These are phyloP conservation scores for Aspidiotus destructor DNA, from an alignment of 2,888 invertebrate genomes.

Conservation along the genomic window DNA sequence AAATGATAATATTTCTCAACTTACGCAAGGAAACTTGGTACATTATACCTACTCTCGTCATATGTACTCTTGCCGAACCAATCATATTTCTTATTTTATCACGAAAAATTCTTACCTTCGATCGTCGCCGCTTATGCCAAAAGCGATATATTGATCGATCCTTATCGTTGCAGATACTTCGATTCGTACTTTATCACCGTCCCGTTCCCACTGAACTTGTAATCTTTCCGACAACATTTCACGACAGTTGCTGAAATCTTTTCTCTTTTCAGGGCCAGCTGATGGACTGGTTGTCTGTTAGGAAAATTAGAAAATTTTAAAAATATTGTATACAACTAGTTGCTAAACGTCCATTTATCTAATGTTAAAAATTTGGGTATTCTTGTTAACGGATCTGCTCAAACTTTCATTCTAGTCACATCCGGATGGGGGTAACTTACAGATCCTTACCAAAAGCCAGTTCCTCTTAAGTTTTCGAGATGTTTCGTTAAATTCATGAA, in stretches of 20 bases:
- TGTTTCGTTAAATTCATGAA: too few relatives aligned
- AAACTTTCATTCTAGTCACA: too few relatives aligned
- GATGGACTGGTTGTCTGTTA: constrained; percentile 69
- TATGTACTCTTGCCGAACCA: too few relatives aligned
- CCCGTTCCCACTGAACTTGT: constrained; percentile 77
- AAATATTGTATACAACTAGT: background rate
- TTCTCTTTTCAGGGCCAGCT: constrained; percentile 49
- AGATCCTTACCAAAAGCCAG: too few relatives aligned
- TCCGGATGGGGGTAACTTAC: too few relatives aligned
- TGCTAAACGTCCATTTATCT: background rate
- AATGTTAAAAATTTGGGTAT: too few relatives aligned
- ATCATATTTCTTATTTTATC: too few relatives aligned
- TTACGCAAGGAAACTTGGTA: too few relatives aligned
- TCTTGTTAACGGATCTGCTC: too few relatives aligned
- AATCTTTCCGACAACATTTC: constrained; percentile 71
- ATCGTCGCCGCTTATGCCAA: constrained; percentile 66
- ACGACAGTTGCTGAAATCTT: constrained; percentile 62
- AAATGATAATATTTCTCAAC: too few relatives aligned
- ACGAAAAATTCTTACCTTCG: constrained; percentile 23
- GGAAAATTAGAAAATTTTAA: background rate
- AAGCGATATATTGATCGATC: constrained; percentile 79
- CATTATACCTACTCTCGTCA: too few relatives aligned
- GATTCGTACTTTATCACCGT: constrained; percentile 61
- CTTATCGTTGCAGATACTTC: constrained; percentile 66
- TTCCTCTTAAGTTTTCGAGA: too few relatives aligned